Conservation (phyloP, 2,888 invertebrate genomes). For the Buathra laborator region DNA sequence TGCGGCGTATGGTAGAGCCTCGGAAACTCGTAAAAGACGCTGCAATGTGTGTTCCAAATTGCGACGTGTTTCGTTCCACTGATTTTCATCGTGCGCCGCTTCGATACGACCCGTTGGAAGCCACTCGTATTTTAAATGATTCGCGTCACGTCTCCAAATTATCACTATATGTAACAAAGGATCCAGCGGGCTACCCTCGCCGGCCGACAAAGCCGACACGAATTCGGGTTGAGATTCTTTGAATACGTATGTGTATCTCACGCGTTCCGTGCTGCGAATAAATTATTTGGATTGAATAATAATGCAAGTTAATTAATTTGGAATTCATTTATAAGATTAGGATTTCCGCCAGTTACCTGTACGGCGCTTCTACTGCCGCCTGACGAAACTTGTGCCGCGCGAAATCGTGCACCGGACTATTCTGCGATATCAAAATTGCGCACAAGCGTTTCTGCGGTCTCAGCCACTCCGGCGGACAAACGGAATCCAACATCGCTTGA, state of each 20-base stretch:
- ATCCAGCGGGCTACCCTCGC: slow-evolving; percentile 88
- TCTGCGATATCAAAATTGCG: slow-evolving; percentile 92
- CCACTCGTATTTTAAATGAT: slow-evolving; percentile 97
- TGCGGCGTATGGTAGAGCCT: slow-evolving; percentile 92
- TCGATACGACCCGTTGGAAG: slow-evolving; percentile 89
- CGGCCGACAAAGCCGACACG: slow-evolving; percentile 90
- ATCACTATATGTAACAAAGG: slow-evolving; percentile 93
- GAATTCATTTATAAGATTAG: not conserved
- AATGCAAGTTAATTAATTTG: not conserved
- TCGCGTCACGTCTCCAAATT: slow-evolving; percentile 95
- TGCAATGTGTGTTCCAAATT: slow-evolving; percentile 91
- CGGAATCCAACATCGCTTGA: slow-evolving; percentile 93
- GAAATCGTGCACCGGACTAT: slow-evolving; percentile 87
- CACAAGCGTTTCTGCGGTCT: slow-evolving; percentile 91
- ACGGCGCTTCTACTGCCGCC: slow-evolving; percentile 90
- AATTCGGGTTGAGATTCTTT: slow-evolving; percentile 94
- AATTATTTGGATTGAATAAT: not conserved
- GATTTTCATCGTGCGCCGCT: slow-evolving; percentile 85
- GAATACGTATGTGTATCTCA: slow-evolving; percentile 95
- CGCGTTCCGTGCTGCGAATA: slow-evolving; percentile 85
- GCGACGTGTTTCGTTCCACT: slow-evolving; percentile 90
- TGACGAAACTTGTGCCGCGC: slow-evolving; percentile 90
- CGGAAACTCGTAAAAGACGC: slow-evolving; percentile 90
- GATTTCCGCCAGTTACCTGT: slow-evolving; percentile 83
- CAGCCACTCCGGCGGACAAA: slow-evolving; percentile 96